Evolutionary conservation across 1,140 invertebrate species (phyloP).

Genomic region (Rhagoletis zephyria): DNA sequence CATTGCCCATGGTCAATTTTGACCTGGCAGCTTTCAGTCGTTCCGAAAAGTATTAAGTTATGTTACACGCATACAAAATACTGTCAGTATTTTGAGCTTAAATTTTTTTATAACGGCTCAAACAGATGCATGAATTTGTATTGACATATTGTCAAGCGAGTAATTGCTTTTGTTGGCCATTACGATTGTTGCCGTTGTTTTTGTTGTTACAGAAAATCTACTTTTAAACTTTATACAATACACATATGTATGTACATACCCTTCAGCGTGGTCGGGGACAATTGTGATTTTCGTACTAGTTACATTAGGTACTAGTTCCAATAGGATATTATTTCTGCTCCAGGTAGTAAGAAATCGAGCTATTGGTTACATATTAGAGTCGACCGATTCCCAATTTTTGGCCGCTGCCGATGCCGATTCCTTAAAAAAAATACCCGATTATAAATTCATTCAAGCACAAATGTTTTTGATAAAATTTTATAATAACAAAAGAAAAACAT

Average conservation of each 20-base stretch:
- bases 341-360: too few relatives aligned
- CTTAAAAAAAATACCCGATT: too few relatives aligned
- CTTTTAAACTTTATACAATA: background rate
- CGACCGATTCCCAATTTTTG: too few relatives aligned
- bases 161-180: constrained; percentile 4
- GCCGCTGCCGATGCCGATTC: too few relatives aligned
- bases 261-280: too few relatives aligned
- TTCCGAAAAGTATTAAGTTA: constrained; percentile 10
- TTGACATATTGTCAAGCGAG: constrained; percentile 35
- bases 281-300: too few relatives aligned
- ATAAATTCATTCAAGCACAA: too few relatives aligned
- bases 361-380: too few relatives aligned
- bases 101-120: constrained; percentile 37
- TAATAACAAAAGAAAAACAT: too few relatives aligned
- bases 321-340: too few relatives aligned
- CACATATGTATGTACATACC: background rate
- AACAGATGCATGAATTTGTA: constrained; percentile 33
- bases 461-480: too few relatives aligned
- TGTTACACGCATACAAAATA: background rate
- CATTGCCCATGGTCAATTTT: background rate
- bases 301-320: too few relatives aligned
- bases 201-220: constrained; percentile 5
- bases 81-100: constrained; percentile 18
- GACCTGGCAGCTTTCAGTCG: constrained; percentile 7
- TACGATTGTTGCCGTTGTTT: background rate